Conservation (phyloP, 2,797 vertebrate genomes). For the Syndactyla subalaris region DNA sequence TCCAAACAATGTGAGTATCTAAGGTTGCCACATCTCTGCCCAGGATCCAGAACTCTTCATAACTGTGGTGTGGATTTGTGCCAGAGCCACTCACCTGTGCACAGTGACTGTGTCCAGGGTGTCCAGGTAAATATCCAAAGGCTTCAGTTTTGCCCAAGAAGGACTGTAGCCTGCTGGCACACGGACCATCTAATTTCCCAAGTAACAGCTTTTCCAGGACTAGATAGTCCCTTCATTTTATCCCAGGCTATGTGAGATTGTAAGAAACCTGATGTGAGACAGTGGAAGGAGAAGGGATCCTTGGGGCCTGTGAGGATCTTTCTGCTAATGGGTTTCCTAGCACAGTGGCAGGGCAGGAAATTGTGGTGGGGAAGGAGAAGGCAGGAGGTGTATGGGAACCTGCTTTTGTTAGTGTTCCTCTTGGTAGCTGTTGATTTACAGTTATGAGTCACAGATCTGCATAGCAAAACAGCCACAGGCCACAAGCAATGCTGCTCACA, state of each 20-base stretch:
- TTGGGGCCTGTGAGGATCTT: not conserved
- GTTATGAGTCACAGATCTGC: not conserved
- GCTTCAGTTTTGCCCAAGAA: not conserved
- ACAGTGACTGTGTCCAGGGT: not conserved
- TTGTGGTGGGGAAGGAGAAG: rapidly evolving
- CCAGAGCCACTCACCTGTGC: not conserved
- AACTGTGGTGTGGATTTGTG: not conserved
- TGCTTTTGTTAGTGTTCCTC: not conserved
- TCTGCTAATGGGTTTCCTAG: not conserved
- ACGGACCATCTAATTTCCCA: not conserved
- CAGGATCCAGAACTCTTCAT: not conserved
- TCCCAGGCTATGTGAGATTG: not conserved
- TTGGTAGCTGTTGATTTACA: not conserved
- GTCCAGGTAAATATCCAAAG: not conserved
- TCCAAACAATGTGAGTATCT: not conserved
- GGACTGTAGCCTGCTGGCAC: not conserved
- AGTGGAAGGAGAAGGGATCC: not conserved
- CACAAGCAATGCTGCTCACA: not conserved
- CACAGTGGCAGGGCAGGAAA: not conserved
- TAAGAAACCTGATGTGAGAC: not conserved
- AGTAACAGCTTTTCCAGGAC: not conserved
- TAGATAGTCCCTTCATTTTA: not conserved
- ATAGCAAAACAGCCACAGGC: rapidly evolving
- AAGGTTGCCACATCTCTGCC: not conserved
- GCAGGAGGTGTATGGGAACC: not conserved